Evolutionary conservation across 2,888 invertebrate genomes (phyloP), one percentile per base, ranked within the genome.

Genomic region (Plebejus anna): DNA sequence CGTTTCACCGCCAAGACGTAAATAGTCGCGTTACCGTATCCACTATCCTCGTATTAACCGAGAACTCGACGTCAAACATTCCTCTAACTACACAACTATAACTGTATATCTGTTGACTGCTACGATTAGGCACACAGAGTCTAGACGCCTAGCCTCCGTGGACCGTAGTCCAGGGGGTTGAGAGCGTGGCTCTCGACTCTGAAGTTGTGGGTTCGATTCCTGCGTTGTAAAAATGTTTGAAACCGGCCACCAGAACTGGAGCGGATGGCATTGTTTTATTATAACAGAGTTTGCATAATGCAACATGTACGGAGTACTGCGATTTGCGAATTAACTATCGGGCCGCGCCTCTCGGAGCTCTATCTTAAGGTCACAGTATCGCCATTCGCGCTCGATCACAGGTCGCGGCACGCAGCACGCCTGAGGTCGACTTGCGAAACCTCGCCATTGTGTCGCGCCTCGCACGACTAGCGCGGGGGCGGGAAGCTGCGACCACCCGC

Each of bases 1-100:
- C 13, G 66, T 66, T 66, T 66, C 66, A 66, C 66, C 66, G 66
- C 66, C 66, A 66, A 66, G 66, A 66, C 66, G 66, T 32, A 66
- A 66, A 66, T 66, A 66, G 66, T 66, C 66, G 61, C 28, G 66
- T 66, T 16, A 32, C 66, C 32, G 66, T 66, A 66, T 66, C 32
- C 66, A 32, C 66, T 66, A 66, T 66, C 32, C 66, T 66, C 66
- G 32, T 13, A 66, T 57, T 61, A 75, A 36, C 75, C 11, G 36
- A 61, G 9, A 16, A 16, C 66, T 36, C 38, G 36, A n/a, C 47
- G n/a, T 22, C 47, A 5, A 2, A 13, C 61, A 36, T 70, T 38
- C 13, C 3, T 28, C 22, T 61, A 28, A 28, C 28, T 61, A 61
- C 11, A 28, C 61, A 61, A 22, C 6, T 4, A 57, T 11, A 61